A percentile compares a stretch with the other conserved stretches of the same genome.
phyloP scores from a whole-genome alignment of 2,888 invertebrate genomes.

The Nemurella pictetii region DNA sequence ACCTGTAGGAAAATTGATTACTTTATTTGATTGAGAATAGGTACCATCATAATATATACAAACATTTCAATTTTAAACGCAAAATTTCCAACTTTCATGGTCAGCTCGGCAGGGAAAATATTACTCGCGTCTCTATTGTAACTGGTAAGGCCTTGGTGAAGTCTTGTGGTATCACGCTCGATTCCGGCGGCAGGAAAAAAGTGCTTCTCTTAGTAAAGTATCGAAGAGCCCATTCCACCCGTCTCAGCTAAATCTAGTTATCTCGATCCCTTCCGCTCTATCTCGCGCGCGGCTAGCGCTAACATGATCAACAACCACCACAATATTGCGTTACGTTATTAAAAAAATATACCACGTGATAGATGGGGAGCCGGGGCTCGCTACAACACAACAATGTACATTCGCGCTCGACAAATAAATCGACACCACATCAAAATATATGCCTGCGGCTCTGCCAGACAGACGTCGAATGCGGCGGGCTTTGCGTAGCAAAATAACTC shows the following conservation, averaged over 20 bases:
- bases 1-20: conserved; percentile 16
- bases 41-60: conserved; percentile 23
- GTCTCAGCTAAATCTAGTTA: background rate
- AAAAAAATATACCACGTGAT: background rate
- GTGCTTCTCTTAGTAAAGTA: background rate
- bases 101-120: conserved; percentile 27
- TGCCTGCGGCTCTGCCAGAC: background rate
- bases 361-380: background rate
- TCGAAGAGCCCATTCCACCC: background rate
- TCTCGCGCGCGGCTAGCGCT: background rate
- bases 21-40: conserved; percentile 10
- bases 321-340: background rate
- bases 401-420: background rate
- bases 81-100: conserved; percentile 8
- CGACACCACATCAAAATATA: too few species aligned
- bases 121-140: background rate
- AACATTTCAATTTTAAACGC: conserved; percentile 12
- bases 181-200: background rate
- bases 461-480: too few species aligned
- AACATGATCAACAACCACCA: background rate
- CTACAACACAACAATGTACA: background rate
- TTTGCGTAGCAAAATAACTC: background rate
- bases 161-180: conserved; percentile 19
- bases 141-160: conserved; percentile 28
- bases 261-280: background rate